These are phyloP conservation scores for Babylonia areolata DNA, from an alignment of 1,140 invertebrate genomes.

Conservation along the genomic window DNA sequence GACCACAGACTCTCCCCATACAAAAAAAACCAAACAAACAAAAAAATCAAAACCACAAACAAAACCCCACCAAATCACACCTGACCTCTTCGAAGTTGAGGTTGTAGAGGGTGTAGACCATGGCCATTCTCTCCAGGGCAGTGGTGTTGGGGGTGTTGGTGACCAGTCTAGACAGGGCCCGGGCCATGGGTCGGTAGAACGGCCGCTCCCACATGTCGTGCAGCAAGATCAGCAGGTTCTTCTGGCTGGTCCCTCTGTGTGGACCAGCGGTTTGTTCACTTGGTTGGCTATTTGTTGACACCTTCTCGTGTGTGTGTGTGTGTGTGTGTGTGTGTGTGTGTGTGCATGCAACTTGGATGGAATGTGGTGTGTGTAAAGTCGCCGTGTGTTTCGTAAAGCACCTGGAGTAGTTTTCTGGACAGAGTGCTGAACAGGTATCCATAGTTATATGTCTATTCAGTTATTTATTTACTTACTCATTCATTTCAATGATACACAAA, in stretches of 20 bases:
- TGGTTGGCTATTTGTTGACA: neutral
- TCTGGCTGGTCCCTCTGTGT: conserved; percentile 2
- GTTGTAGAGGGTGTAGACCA: conserved; percentile 21
- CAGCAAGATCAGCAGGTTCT: conserved; percentile 18
- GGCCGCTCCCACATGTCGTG: conserved; percentile 32
- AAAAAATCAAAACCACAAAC: too few relatives aligned
- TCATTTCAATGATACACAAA: too few relatives aligned
- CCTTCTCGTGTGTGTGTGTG: neutral
- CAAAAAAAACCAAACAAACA: too few relatives aligned
- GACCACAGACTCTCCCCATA: too few relatives aligned
- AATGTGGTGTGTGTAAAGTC: too few relatives aligned
- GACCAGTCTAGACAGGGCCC: neutral
- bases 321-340: neutral
- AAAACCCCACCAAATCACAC: neutral
- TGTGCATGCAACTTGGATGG: neutral
- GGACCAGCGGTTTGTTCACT: neutral
- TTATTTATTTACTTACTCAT: too few relatives aligned
- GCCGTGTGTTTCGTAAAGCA: too few relatives aligned
- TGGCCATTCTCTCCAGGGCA: conserved; percentile 7
- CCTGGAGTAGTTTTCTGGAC: too few relatives aligned
- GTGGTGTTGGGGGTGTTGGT: neutral
- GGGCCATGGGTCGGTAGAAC: conserved; percentile 12
- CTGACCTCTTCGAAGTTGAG: conserved; percentile 21
- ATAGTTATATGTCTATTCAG: too few relatives aligned
- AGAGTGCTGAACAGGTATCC: too few relatives aligned